Base-by-base conservation (phyloP, 2,888 invertebrate species). In the Nemoura dubitans region DNA sequence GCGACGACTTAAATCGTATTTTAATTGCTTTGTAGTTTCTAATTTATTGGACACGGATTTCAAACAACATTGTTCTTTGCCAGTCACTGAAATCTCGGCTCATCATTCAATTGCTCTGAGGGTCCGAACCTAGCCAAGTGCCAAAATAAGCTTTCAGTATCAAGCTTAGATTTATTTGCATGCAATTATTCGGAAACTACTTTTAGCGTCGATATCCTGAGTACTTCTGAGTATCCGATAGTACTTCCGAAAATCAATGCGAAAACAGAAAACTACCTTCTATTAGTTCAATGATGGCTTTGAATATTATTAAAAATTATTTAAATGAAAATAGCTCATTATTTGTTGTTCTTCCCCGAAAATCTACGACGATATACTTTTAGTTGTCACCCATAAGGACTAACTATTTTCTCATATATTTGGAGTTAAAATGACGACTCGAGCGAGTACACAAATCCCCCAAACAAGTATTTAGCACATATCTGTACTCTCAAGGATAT, bases 11-110 rank as follows among this genome's bases (percentile, higher is more conserved):
- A 14, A 30, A 81, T 81, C 81, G 26, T 27, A 78, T 78, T 78
- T 27, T 81, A 81, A 30, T 81, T 81, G 81, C 30, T 81, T 29
- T 81, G 59, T 29, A 14, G 28, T 30, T 28, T n/a, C 6, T 30
- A 78, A 78, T 78, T 78, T 78, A 78, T 78, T 78, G 78, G 59
- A 14, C 14, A 78, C 1, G 78, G 10, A n/a, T 78, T 28, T 78
- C 78, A 26, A 78, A 27, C 78, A 27, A 78, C 78, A 78, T 78
- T 78, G 78, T 78, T 78, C 78, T 78, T 78, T 78, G 78, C 78
- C 27, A 78, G 78, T 25, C 78, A 27, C 78, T 78, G 78, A 78
- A 78, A 78, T 78, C 27, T 78, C 26, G 21, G 59, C 21, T 59
- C 28, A 78, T 78, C 78, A 27, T 78, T 78, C 78, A 78, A 10